Conservation (phyloP, 2,888 invertebrate species). For the Mystacides longicornis region DNA sequence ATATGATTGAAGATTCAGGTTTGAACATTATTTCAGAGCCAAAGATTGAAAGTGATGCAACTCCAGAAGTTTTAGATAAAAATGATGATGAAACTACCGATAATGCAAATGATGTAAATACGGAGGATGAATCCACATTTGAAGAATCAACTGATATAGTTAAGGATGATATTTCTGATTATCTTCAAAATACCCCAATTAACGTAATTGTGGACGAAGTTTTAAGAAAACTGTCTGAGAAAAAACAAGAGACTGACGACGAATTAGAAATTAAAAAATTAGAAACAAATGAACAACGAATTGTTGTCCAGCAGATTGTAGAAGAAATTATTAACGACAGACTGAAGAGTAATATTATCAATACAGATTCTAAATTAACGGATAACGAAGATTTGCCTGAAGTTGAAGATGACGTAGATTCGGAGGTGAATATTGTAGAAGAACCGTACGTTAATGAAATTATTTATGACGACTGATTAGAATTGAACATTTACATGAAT, state of each 20-base stretch:
- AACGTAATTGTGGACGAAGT: conserved; percentile 46
- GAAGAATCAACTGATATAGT: conserved; percentile 2
- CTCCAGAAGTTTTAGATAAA: not conserved
- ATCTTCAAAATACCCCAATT: conserved; percentile 26
- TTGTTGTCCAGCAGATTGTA: conserved; percentile 43
- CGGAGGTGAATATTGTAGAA: conserved; percentile 5
- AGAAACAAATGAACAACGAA: conserved; percentile 38
- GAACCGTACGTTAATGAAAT: conserved; percentile 11
- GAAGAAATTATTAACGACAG: conserved; percentile 43
- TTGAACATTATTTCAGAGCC: not conserved
- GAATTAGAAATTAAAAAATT: conserved; percentile 28
- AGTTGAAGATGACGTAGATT: not conserved
- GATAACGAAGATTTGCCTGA: not conserved
- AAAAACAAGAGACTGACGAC: conserved; percentile 46
- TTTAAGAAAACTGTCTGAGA: conserved; percentile 48
- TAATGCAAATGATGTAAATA: not conserved
- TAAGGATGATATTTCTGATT: conserved; percentile 15
- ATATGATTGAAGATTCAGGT: conserved; percentile 3
- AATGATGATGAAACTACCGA: not conserved
- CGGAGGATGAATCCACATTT: not conserved
- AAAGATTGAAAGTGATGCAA: conserved; percentile 2
- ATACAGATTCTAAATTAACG: too few species aligned
- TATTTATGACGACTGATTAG: conserved; percentile 6
- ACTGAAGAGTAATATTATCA: conserved; percentile 3
- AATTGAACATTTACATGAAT: not conserved